A percentile compares a stretch with the other conserved stretches of the same genome.
Conservation (phyloP, 1,140 invertebrate genomes). For the Panagrolaimus sp. region DNA sequence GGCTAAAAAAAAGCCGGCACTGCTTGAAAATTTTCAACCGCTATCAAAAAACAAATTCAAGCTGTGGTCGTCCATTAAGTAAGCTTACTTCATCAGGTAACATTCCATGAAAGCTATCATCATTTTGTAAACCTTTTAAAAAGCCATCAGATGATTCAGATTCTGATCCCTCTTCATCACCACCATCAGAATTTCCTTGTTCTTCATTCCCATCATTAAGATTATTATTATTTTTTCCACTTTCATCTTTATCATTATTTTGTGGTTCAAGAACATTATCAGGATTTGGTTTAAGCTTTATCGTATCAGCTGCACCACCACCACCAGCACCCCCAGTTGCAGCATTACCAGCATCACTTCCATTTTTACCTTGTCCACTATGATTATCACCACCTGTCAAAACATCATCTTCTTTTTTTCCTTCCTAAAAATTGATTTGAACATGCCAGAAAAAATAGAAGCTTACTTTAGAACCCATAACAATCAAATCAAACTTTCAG, state of each 20-base stretch:
- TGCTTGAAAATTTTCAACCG: too few relatives aligned
- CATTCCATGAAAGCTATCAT: constrained; percentile 10
- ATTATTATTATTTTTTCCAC: too few relatives aligned
- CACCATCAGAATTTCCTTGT: too few relatives aligned
- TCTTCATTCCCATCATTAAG: too few relatives aligned
- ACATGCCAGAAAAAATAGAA: too few relatives aligned
- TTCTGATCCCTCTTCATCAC: not conserved
- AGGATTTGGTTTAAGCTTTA: not conserved
- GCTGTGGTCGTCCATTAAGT: not conserved
- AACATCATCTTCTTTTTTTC: too few relatives aligned
- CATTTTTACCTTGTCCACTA: not conserved
- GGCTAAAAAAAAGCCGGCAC: too few relatives aligned
- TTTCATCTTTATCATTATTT: not conserved
- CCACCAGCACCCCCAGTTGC: not conserved
- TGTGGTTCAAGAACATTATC: not conserved
- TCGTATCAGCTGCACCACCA: not conserved
- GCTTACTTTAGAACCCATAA: too few relatives aligned
- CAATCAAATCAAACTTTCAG: too few relatives aligned
- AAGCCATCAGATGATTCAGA: not conserved
- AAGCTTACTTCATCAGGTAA: not conserved
- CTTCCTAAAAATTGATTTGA: too few relatives aligned
- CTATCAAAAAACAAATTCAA: too few relatives aligned
- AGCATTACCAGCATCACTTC: not conserved
- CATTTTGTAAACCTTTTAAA: not conserved
- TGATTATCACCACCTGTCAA: not conserved